These are phyloP conservation scores for Laodelphax striatellus DNA, from an alignment of 1,140 invertebrate genomes.

Conservation along the genomic window DNA sequence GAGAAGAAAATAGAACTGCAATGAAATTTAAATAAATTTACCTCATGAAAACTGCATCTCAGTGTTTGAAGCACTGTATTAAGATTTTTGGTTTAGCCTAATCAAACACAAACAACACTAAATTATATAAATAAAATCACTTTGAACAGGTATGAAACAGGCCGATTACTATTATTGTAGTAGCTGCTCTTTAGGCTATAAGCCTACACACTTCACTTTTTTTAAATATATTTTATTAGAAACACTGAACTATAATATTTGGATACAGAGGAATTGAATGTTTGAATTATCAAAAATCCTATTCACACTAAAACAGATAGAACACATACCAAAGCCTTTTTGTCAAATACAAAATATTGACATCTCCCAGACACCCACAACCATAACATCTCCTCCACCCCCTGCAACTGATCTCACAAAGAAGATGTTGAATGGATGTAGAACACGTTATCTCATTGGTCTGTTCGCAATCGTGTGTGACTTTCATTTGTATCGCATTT, in stretches of 20 bases:
- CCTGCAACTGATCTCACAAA: constrained; percentile 17
- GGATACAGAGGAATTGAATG: neutral
- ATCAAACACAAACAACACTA: too few relatives aligned
- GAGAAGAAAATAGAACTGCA: too few relatives aligned
- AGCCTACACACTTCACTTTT: too few relatives aligned
- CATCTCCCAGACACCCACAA: constrained; percentile 17
- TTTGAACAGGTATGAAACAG: too few relatives aligned
- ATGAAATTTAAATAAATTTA: too few relatives aligned
- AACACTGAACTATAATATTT: neutral
- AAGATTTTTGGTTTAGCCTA: too few relatives aligned
- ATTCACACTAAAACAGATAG: neutral
- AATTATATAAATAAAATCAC: too few relatives aligned
- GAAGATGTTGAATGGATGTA: constrained; percentile 17
- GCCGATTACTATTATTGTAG: neutral
- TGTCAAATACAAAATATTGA: constrained; percentile 18
- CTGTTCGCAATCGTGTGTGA: neutral
- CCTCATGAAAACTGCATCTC: too few relatives aligned
- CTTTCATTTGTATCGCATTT: neutral
- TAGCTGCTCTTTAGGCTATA: neutral
- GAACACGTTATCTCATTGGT: constrained; percentile 13
- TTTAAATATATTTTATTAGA: neutral
- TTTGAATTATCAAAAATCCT: neutral
- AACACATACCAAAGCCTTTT: neutral
- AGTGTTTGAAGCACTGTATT: too few relatives aligned
- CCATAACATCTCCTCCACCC: constrained; percentile 18